Evolutionary conservation across 2,888 invertebrate genomes (phyloP), one percentile per base, ranked within the genome.

Genomic region (Oscheius onirici): DNA sequence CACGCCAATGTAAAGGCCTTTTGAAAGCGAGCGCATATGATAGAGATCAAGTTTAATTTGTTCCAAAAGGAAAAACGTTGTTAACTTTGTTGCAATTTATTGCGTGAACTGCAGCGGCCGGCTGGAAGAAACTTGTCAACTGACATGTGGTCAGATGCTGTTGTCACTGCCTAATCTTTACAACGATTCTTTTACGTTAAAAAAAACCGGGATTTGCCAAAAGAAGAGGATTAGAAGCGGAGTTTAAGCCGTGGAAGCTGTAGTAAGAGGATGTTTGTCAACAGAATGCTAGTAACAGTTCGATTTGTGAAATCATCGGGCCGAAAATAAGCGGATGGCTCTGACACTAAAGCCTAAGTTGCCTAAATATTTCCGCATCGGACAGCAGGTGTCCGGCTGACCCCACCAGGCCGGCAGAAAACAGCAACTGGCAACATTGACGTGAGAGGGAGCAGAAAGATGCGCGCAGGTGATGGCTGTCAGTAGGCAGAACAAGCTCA

Each of bases 341-440:
- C n/a, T n/a, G n/a, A n/a, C 5, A 34, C 34, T 34, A 41, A 43
- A 40, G 58, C 24, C 40, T 22, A 58, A 58, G 22, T 40, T 41
- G 58, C 40, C 17, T 20, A 22, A 22, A 49, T 26, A 49, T 63
- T 63, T 63, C 63, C 49, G 63, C 63, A 24, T 63, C 26, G 63
- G 63, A 26, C 63, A 63, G 63, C 63, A 63, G 63, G 63, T 63
- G 63, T 46, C 63, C 63, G 52, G 34, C 49, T 63, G 63, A 63
- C 63, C 63, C 49, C 22, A 20, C 46, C n/a, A 63, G 49, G 11
- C 41, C 22, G 40, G 22, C 52, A 66, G 66, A 66, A 66, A 66
- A 66, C 66, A 66, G 66, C 66, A 66, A 66, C 66, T 66, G 66
- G 66, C 66, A 66, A 66, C 66, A 66, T 15, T 52, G 54, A 60